Percentiles rank a stretch among this genome's conserved stretches.
Evolutionary conservation across 2,888 invertebrate species (phyloP).

Genomic region (Plagiodera versicolora): DNA sequence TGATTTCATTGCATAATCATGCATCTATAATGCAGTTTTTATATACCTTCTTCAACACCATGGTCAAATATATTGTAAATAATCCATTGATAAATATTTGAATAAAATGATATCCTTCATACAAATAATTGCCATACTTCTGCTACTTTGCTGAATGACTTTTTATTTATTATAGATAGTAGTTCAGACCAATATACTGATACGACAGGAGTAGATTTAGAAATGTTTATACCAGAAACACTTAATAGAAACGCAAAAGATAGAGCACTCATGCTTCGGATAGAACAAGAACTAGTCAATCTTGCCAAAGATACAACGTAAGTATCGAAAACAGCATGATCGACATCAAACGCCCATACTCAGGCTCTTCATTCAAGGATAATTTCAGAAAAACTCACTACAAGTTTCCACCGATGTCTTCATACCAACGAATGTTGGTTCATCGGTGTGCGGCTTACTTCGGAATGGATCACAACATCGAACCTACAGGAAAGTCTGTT

Average conservation of each 20-base stretch:
- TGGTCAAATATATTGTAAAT: too few relatives aligned
- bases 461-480: conserved; percentile 92
- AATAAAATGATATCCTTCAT: too few relatives aligned
- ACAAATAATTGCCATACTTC: too few relatives aligned
- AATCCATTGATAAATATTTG: too few relatives aligned
- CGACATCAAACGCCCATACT: neutral
- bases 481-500: conserved; percentile 79
- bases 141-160: neutral
- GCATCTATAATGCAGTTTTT: too few relatives aligned
- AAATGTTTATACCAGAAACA: conserved; percentile 86
- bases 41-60: too few relatives aligned
- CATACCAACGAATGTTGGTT: conserved; percentile 94
- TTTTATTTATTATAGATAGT: conserved; percentile 62
- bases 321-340: conserved; percentile 44
- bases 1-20: too few relatives aligned
- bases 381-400: conserved; percentile 68
- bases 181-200: conserved; percentile 76
- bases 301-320: conserved; percentile 83
- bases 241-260: conserved; percentile 90
- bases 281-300: conserved; percentile 84
- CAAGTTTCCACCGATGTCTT: conserved; percentile 90
- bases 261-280: conserved; percentile 78
- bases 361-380: neutral
- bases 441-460: conserved; percentile 93
- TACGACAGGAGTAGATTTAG: conserved; percentile 78